These are phyloP conservation scores for Sialia sialis DNA, from an alignment of 2,113 vertebrate species.

Conservation along the genomic window DNA sequence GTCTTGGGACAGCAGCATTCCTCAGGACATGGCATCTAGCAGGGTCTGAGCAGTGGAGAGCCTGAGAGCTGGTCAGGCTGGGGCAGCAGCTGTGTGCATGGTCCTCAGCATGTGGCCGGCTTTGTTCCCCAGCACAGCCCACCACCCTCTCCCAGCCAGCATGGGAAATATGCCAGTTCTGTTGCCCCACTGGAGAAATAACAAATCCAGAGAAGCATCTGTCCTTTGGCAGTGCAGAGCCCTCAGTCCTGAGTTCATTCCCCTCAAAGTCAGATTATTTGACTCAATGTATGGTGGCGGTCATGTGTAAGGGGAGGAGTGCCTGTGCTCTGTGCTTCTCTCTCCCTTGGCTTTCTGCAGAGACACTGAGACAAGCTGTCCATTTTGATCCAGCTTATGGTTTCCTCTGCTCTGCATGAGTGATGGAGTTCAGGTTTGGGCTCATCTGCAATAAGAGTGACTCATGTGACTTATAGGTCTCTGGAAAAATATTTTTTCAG, in stretches of 20 bases:
- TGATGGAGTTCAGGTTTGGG: not conserved
- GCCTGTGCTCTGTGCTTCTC: not conserved
- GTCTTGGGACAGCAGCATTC: not conserved
- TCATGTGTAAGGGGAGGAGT: not conserved
- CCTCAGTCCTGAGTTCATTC: not conserved
- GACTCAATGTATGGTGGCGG: not conserved
- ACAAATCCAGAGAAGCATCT: not conserved
- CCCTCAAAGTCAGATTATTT: not conserved
- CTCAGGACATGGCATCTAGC: not conserved
- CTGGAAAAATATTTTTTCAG: not conserved
- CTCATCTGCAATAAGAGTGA: not conserved
- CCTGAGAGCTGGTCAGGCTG: not conserved
- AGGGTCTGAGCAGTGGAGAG: not conserved
- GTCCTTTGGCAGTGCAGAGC: not conserved
- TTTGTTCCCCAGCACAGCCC: not conserved
- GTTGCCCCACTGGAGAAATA: not conserved
- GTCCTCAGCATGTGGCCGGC: accelerated
- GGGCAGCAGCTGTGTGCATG: accelerated
- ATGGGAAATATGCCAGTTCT: accelerated
- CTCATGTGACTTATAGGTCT: not conserved
- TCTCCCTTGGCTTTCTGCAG: not conserved
- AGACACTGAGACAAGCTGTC: not conserved
- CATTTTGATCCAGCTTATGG: not conserved
- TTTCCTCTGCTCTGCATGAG: not conserved
- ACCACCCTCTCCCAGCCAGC: not conserved